Conservation (phyloP, 2,888 invertebrate species). For the Oasisia sp. region DNA sequence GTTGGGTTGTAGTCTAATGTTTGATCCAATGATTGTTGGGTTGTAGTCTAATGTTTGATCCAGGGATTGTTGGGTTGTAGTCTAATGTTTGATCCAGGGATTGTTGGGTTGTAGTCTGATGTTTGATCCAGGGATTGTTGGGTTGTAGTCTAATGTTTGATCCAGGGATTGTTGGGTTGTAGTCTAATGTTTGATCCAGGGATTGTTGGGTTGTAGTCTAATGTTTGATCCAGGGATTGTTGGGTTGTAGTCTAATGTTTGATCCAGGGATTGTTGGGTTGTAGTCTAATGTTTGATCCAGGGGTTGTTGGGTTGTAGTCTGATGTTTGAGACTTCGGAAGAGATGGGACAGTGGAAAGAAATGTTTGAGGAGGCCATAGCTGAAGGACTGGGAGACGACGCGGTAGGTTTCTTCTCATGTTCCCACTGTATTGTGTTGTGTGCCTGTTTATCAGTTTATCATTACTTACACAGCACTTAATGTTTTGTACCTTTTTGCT, state of each 20-base stretch:
- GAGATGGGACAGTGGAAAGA: slow-evolving; percentile 59
- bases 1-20: neutral
- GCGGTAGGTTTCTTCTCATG: slow-evolving; percentile 44
- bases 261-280: neutral
- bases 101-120: neutral
- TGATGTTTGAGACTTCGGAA: slow-evolving; percentile 53
- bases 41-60: neutral
- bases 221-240: neutral
- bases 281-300: neutral
- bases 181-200: neutral
- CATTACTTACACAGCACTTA: neutral
- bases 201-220: neutral
- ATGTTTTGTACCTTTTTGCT: neutral
- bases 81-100: neutral
- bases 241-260: neutral
- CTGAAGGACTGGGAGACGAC: slow-evolving; percentile 60
- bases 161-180: neutral
- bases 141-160: neutral
- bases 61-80: neutral
- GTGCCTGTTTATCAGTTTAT: neutral
- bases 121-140: neutral
- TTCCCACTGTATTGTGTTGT: neutral
- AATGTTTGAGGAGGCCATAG: slow-evolving; percentile 61
- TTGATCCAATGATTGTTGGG: neutral
- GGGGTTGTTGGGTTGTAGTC: slow-evolving; percentile 43